Base-by-base conservation (phyloP, 2,797 vertebrate species). In the Rhinichthys osculus region DNA sequence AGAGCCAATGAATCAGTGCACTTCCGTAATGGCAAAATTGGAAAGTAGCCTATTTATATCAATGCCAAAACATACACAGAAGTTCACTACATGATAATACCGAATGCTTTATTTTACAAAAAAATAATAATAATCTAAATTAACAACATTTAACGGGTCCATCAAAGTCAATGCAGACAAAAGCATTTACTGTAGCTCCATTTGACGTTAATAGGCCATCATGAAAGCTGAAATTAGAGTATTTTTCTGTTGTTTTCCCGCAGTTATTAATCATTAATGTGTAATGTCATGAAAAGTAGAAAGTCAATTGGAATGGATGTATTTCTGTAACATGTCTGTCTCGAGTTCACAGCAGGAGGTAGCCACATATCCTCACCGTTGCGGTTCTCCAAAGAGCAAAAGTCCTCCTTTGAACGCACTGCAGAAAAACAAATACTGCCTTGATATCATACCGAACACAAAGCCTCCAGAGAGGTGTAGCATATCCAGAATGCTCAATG, bases 231-330 rank as follows among this genome's bases (percentile, higher is more conserved):
- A 66, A 70, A 79, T 78, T 84, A 47, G 27, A 66, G 71, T 85
- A 73, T 91, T 71, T 91, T 87, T 83, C 82, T 83, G 67, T 82
- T 86, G 90, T 78, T 64, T 85, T 90, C 91, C 91, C 85, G 87
- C 91, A 92, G 91, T 92, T 92, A 92, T 94, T 92, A 84, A 91
- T 94, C 91, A 92, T 91, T 91, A 89, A 92, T 91, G 87, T 70
- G 82, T 88, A 89, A 92, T 92, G 92, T 92, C 89, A 91, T 81
- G 74, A 57, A 90, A 90, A 92, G 87, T 93, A 94, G 92, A 92
- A 94, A 95, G 94, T 94, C 94, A 95, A 95, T 95, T 94, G 93
- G 84, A 93, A 94, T 90, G 88, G 91, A 94, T 94, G 93, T 85
- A 90, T 94, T 93, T 93, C 90, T 89, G 91, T 92, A 91, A 91